A percentile compares a stretch with the other conserved stretches of the same genome.
Conservation (phyloP, 2,113 vertebrate genomes). For the Mustela lutreola region DNA sequence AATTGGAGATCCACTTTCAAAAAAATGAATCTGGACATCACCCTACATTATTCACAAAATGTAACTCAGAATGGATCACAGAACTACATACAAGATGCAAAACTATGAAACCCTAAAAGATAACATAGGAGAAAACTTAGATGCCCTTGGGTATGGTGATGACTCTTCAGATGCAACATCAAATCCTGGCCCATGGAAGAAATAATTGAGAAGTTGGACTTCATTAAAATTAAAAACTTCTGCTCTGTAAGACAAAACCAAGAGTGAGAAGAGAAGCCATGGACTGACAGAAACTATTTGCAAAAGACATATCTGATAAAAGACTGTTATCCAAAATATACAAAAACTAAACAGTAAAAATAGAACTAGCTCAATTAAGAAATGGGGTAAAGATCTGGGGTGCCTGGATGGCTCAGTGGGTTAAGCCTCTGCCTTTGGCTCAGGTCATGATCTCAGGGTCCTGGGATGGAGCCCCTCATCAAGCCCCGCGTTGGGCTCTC, state of each 20-base stretch:
- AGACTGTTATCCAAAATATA: neutral
- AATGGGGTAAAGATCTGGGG: neutral
- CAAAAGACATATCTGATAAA: neutral
- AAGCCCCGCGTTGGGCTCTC: too few species aligned
- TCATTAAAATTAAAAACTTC: neutral
- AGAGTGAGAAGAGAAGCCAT: neutral
- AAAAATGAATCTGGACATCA: neutral
- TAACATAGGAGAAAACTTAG: neutral
- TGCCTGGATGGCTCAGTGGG: too few species aligned
- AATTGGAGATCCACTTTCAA: neutral
- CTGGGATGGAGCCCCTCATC: too few species aligned
- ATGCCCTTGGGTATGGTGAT: neutral
- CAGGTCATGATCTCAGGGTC: too few species aligned
- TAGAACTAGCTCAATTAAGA: neutral
- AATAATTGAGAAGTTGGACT: neutral
- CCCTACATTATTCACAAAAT: neutral
- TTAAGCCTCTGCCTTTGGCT: too few species aligned
- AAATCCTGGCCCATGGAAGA: neutral
- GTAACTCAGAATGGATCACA: neutral
- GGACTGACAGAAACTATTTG: neutral
- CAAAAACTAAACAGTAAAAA: neutral
- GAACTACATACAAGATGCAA: neutral
- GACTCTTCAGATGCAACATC: neutral
- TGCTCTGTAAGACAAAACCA: neutral
- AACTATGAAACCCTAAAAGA: neutral